Conservation (phyloP, 2,113 vertebrate genomes). For the Daphoenositta chrysoptera region DNA sequence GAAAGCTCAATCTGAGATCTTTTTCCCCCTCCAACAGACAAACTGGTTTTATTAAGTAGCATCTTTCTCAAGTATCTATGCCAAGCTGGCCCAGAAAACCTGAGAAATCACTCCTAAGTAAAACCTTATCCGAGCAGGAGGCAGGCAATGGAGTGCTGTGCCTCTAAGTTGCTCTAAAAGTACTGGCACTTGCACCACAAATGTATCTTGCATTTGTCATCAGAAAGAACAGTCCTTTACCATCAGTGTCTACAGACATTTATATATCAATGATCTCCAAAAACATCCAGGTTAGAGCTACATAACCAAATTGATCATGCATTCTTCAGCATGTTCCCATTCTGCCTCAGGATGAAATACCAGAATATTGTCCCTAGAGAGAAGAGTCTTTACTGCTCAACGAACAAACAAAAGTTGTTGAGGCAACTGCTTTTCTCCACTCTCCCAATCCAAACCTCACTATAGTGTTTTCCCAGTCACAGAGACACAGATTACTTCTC, state of each 20-base stretch:
- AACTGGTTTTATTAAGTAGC: background rate
- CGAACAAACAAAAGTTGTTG: background rate
- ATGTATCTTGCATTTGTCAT: background rate
- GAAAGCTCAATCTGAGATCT: background rate
- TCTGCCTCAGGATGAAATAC: background rate
- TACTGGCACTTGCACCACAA: background rate
- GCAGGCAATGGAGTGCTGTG: background rate
- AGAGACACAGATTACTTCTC: background rate
- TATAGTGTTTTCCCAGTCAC: background rate
- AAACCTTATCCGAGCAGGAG: background rate
- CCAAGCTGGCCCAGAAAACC: background rate
- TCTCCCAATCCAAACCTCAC: background rate
- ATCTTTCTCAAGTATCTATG: background rate
- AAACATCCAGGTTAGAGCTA: background rate
- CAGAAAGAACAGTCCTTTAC: background rate
- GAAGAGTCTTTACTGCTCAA: background rate
- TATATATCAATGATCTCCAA: background rate
- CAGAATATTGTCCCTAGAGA: background rate
- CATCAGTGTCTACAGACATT: background rate
- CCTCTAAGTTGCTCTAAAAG: background rate
- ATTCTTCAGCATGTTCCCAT: background rate
- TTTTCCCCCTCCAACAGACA: background rate
- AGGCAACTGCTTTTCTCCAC: background rate
- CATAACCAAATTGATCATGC: fast-evolving
- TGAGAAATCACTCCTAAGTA: background rate